These are phyloP conservation scores for Troides oblongomaculatus DNA, from an alignment of 2,888 invertebrate genomes.

Conservation along the genomic window DNA sequence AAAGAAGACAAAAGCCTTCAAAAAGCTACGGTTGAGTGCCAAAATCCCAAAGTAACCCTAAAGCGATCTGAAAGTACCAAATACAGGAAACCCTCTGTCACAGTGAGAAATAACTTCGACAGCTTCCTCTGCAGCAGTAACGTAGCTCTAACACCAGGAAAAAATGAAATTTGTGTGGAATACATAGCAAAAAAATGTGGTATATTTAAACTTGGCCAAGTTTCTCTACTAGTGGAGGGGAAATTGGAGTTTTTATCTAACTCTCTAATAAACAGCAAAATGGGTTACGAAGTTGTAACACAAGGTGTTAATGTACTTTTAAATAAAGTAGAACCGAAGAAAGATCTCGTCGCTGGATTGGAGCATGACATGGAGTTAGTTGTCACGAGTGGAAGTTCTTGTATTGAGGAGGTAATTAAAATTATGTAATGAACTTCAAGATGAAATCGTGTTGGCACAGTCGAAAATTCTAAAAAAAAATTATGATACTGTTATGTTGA, in stretches of 20 bases:
- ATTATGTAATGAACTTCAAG: not conserved
- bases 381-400: conserved; percentile 88
- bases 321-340: conserved; percentile 78
- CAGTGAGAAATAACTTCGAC: conserved; percentile 83
- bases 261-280: conserved; percentile 73
- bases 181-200: conserved; percentile 83
- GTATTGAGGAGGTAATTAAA: conserved; percentile 82
- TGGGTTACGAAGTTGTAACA: conserved; percentile 80
- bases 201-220: conserved; percentile 85
- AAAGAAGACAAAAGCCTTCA: conserved; percentile 90
- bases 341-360: conserved; percentile 89
- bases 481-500: no score
- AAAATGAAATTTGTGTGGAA: conserved; percentile 82
- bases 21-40: conserved; percentile 86
- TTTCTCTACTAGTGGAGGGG: conserved; percentile 82
- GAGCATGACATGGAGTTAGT: conserved; percentile 88
- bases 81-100: conserved; percentile 83
- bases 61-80: conserved; percentile 87
- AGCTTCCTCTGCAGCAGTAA: conserved; percentile 77
- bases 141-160: conserved; percentile 81
- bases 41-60: conserved; percentile 81
- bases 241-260: conserved; percentile 87
- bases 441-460: not conserved
- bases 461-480: no score
- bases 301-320: conserved; percentile 71